Evolutionary conservation across 2,113 vertebrate species (phyloP).

Genomic region (Azemiops feae): DNA sequence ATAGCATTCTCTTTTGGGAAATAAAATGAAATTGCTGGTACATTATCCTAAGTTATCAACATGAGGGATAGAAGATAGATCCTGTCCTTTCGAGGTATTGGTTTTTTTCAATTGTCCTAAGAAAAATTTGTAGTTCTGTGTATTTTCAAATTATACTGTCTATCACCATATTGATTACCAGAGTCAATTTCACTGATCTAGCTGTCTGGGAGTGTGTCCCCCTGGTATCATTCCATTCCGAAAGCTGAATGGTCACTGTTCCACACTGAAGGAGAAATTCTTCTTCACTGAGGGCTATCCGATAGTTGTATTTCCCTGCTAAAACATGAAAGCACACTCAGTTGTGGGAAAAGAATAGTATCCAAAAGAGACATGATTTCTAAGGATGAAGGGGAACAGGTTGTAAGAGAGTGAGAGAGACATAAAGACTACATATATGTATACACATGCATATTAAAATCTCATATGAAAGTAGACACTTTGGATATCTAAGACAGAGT

Average conservation of each 20-base stretch:
- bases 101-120: not conserved
- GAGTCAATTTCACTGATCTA: not conserved
- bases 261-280: not conserved
- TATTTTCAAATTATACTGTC: not conserved
- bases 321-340: not conserved
- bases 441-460: not conserved
- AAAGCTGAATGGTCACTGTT: not conserved
- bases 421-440: not conserved
- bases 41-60: not conserved
- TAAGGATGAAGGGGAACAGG: not conserved
- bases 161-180: not conserved
- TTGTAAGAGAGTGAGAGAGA: not conserved
- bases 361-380: not conserved
- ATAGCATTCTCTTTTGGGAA: constrained; percentile 45
- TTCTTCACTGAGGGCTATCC: not conserved
- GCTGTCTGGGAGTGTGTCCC: not conserved
- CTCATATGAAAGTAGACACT: not conserved
- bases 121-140: not conserved
- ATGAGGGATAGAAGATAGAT: not conserved
- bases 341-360: not conserved
- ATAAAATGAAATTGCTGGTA: constrained; percentile 26
- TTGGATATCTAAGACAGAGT: not conserved
- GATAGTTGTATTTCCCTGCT: not conserved
- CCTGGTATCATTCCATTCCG: not conserved
- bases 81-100: not conserved